These are phyloP conservation scores for Drosophila cognata DNA, from an alignment of 2,888 invertebrate species.

Conservation along the genomic window DNA sequence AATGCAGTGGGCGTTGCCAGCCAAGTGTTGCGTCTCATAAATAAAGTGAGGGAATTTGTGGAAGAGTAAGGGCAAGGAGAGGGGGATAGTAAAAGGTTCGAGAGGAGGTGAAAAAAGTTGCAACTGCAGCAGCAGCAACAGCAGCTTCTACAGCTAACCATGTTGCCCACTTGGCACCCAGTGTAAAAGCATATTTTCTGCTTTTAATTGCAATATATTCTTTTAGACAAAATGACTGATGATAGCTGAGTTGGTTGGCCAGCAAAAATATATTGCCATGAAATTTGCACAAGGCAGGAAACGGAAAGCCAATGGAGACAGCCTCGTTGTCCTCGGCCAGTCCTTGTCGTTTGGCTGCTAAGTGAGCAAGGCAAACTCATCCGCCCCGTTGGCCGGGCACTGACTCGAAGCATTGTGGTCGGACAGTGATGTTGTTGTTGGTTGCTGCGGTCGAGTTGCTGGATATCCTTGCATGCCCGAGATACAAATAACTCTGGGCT, in stretches of 20 bases:
- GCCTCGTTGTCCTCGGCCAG: slow-evolving; percentile 37
- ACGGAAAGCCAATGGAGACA: slow-evolving; percentile 77
- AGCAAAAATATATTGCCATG: slow-evolving; percentile 77
- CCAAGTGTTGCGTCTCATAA: slow-evolving; percentile 76
- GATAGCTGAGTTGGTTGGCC: slow-evolving; percentile 65
- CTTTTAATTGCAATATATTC: slow-evolving; percentile 80
- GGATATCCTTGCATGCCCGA: slow-evolving; percentile 44
- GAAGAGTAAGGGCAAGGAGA: not conserved
- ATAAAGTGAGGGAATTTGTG: slow-evolving; percentile 47
- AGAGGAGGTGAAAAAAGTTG: not conserved
- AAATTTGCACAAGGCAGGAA: slow-evolving; percentile 75
- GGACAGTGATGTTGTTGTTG: slow-evolving; percentile 51
- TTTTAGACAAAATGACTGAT: slow-evolving; percentile 81
- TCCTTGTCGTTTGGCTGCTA: slow-evolving; percentile 66
- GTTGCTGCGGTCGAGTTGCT: slow-evolving; percentile 55
- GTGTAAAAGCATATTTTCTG: slow-evolving; percentile 77
- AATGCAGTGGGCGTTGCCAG: slow-evolving; percentile 67
- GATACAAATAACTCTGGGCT: slow-evolving; percentile 66
- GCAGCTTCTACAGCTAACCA: slow-evolving; percentile 30
- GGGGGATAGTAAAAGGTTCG: not conserved
- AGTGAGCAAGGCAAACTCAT: slow-evolving; percentile 73
- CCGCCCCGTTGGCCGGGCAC: slow-evolving; percentile 24
- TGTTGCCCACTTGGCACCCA: slow-evolving; percentile 54
- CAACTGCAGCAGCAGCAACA: not conserved
- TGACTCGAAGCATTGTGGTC: slow-evolving; percentile 55